Percentiles rank a stretch among this genome's conserved stretches.
These are phyloP conservation scores for Pedionomus torquatus DNA, from an alignment of 2,113 vertebrate genomes.

Conservation along the genomic window DNA sequence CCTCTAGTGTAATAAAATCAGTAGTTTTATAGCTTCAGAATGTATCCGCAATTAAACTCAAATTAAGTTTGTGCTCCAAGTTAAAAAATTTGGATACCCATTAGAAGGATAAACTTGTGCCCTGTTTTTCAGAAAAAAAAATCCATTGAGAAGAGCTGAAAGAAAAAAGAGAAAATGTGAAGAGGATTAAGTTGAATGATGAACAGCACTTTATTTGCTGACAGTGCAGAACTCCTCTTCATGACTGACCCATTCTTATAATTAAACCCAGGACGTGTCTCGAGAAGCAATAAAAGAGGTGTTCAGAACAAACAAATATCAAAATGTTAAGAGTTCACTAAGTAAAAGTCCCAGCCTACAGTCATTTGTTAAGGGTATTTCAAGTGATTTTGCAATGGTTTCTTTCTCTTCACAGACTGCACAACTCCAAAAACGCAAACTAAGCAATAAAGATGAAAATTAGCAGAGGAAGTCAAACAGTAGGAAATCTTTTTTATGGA, in stretches of 20 bases:
- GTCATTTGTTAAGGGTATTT: background rate
- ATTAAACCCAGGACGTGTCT: background rate
- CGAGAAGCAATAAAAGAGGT: background rate
- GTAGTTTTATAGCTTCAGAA: background rate
- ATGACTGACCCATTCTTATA: background rate
- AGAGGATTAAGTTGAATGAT: background rate
- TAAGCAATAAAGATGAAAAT: conserved; percentile 55
- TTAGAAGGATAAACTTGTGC: background rate
- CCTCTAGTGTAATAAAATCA: background rate
- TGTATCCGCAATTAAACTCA: background rate
- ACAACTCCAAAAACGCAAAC: conserved; percentile 33
- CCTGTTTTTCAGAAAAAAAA: background rate
- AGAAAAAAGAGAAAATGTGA: background rate
- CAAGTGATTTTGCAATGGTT: conserved; percentile 33
- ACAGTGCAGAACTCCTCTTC: background rate
- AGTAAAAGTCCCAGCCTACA: background rate
- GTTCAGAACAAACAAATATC: conserved; percentile 26
- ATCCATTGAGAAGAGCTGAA: background rate
- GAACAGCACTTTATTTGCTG: background rate
- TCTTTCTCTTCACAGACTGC: conserved; percentile 40
- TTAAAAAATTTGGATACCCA: background rate
- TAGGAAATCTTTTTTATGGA: conserved; percentile 16
- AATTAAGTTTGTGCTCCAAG: background rate
- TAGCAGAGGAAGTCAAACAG: conserved; percentile 32
- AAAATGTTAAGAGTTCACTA: conserved; percentile 1